Percentiles rank a stretch among this genome's conserved stretches.
Evolutionary conservation across 2,888 invertebrate species (phyloP).

Genomic region (Shargacucullia verbasci): DNA sequence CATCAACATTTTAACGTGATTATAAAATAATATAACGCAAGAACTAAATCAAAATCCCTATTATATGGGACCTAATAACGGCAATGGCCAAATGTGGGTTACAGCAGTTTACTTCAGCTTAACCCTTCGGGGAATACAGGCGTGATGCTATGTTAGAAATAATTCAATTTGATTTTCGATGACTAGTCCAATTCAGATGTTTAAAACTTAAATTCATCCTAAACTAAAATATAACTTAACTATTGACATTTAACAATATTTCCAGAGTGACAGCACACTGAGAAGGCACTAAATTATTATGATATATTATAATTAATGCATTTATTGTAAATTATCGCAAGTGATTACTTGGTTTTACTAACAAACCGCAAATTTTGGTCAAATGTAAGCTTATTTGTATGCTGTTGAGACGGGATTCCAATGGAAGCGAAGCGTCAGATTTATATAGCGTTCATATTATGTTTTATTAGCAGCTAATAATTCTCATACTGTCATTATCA

Average conservation of each 20-base stretch:
- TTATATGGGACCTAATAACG: no score
- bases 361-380: conserved; percentile 28
- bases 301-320: conserved; percentile 75
- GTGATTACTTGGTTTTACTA: conserved; percentile 64
- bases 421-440: conserved; percentile 18
- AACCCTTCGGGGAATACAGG: no score
- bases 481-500: no score
- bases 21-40: no score
- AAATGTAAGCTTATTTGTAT: conserved; percentile 35
- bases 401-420: conserved; percentile 10
- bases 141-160: no score
- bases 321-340: conserved; percentile 77
- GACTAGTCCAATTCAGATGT: no score
- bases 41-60: no score
- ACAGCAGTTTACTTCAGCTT: no score
- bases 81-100: no score
- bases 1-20: conserved; percentile 33
- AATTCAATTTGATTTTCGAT: no score
- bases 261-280: conserved; percentile 55
- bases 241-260: conserved; percentile 11
- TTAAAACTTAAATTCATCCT: conserved; percentile 6
- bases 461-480: not conserved
- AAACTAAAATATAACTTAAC: conserved; percentile 3
- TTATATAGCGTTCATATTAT: not conserved
- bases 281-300: conserved; percentile 69